Base-by-base conservation (phyloP, 2,888 invertebrate species). In the Plutella xylostella region DNA sequence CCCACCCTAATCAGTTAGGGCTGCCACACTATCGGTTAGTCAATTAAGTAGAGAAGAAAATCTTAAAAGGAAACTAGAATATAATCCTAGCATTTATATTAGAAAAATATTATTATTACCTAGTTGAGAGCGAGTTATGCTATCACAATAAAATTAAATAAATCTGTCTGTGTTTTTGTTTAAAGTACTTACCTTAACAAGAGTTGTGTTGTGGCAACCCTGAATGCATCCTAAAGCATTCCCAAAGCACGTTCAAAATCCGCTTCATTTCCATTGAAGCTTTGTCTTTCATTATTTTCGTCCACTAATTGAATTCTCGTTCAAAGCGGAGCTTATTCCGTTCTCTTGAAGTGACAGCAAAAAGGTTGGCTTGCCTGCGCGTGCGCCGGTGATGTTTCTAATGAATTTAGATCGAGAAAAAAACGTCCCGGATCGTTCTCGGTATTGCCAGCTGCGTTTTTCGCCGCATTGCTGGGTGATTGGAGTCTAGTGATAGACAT, bases 261-360 rank as follows among this genome's bases (percentile, higher is more conserved):
- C 17, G 28, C 28, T 22, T 22, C 3, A 1, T 19, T 38, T 2
- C 21, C 11, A 22, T 22, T 6, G 38, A 38, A 21, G 21, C 25
- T 15, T 25, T n/a, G 19, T 28, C 14, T 41, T 12, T 38, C 35
- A 44, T 61, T 58, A 58, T 69, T 68, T 65, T 60, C 46, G 51
- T n/a, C 33, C 42, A 66, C 63, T 61, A 65, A 69, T 70, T 62
- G 64, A 66, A 65, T 63, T 55, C 60, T 53, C 55, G 64, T 65
- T 68, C 63, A 68, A 72, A 63, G 56, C 63, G 57, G 64, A 61
- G 67, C 67, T 69, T 74, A 78, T 76, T 76, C 72, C 69, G 74
- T 70, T 72, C 74, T 72, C 61, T 70, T 75, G 74, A 76, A 72
- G 76, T 70, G 64, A 65, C 68, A 59, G 67, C 76, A 80, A 82